Evolutionary conservation across 2,797 vertebrate species (phyloP).

Genomic region (Enteromius treurensis): DNA sequence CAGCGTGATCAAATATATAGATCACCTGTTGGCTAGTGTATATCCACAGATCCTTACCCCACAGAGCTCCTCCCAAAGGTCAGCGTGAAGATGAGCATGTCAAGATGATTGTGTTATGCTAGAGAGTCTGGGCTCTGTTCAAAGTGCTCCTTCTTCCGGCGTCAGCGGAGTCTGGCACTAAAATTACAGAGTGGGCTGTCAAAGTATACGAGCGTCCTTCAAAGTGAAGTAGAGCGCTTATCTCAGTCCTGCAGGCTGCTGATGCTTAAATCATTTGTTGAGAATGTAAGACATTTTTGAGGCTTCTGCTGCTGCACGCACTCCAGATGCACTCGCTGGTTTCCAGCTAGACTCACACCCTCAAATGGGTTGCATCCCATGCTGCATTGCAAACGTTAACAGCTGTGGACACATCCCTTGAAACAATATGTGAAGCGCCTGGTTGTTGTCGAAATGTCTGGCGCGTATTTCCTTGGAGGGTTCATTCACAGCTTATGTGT

Average conservation of each 20-base stretch:
- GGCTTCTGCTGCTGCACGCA: constrained; percentile 3
- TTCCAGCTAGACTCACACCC: constrained; percentile 21
- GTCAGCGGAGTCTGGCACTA: constrained; percentile 36
- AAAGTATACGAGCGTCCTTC: constrained; percentile 41
- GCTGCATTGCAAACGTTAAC: constrained; percentile 42
- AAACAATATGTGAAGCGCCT: constrained; percentile 35
- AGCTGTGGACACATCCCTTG: constrained; percentile 30
- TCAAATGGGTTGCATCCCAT: constrained; percentile 30
- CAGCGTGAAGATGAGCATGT: constrained; percentile 41
- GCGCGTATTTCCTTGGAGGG: constrained; percentile 24
- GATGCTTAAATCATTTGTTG: constrained; percentile 53
- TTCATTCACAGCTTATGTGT: constrained; percentile 43
- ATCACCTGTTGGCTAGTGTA: background rate
- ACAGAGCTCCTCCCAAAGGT: constrained; percentile 25
- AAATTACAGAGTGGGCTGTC: constrained; percentile 48
- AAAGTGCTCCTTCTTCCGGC: constrained; percentile 31
- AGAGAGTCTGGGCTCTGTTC: constrained; percentile 32
- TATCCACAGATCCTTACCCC: constrained; percentile 2
- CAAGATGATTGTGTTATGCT: constrained; percentile 47
- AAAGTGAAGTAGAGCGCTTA: constrained; percentile 56
- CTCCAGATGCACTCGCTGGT: constrained; percentile 3
- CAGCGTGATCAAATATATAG: background rate
- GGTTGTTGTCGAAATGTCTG: constrained; percentile 26
- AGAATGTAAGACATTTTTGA: constrained; percentile 38
- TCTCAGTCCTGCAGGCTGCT: constrained; percentile 51